Evolutionary conservation across 2,797 vertebrate species (phyloP), one percentile per base, ranked within the genome.

Genomic region (Chloroceryle inda): DNA sequence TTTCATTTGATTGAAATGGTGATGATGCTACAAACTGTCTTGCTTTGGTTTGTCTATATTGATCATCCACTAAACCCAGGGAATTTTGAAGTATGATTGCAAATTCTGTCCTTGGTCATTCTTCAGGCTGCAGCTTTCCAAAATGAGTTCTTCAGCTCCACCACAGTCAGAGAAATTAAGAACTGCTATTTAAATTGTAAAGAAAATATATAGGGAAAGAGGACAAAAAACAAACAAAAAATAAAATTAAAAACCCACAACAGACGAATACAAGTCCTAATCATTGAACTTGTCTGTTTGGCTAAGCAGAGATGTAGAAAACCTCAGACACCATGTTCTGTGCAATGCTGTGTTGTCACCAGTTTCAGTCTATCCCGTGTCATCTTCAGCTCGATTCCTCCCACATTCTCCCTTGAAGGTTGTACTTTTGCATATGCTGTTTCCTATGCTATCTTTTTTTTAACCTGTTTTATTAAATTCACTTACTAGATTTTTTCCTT

Each of bases 251-350:
- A 55, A 47, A 24, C 0, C 5, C 4, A 6, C 3, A 49, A 18
- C 13, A 21, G 33, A 14, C 37, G 35, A 35, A n/a, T 49, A 49
- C 66, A 26, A 14, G 73, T 42, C 19, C 17, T 72, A 82, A 52
- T 9, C 44, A 20, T 52, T 4, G 0, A 72, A 55, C 13, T 37
- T 55, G 8, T 53, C 45, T 91, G 50, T 61, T 47, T 26, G 26
- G 33, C 20, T 67, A 37, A 59, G 23, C 21, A 37, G 15, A 69
- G 64, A 38, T 49, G 21, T 16, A 50, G 50, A 35, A 53, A 66
- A 22, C 16, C 18, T 58, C 3, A 59, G 15, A 26, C n/a, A 42
- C 4, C 0, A 0, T 27, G 17, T 55, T 82, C 37, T 53, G 20
- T 72, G 49, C 52, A 81, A 58, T 44, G 24, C 19, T 72, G 20